Conservation (phyloP, 2,797 vertebrate species). For the Chiloscyllium punctatum region DNA sequence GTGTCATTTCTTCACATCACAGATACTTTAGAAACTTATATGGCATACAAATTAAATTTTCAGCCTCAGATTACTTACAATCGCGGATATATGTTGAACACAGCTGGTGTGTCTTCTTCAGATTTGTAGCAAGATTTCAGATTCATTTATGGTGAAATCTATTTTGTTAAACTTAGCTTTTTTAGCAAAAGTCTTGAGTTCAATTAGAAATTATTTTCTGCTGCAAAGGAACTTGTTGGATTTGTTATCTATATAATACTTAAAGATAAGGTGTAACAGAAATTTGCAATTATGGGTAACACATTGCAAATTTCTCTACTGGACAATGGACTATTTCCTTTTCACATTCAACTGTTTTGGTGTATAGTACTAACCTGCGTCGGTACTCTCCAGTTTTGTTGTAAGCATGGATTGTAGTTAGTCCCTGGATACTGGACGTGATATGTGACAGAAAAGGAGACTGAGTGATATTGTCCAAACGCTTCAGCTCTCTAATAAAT, state of each 20-base stretch:
- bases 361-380: slow-evolving; percentile 61
- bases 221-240: background rate
- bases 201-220: background rate
- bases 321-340: background rate
- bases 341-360: background rate
- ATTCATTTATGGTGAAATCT: background rate
- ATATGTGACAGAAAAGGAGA: slow-evolving; percentile 86
- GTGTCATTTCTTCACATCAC: background rate
- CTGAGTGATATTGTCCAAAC: slow-evolving; percentile 80
- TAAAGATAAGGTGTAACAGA: background rate
- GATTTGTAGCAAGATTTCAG: background rate
- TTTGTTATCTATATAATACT: background rate
- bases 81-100: background rate
- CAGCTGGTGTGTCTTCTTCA: background rate
- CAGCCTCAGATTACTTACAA: background rate
- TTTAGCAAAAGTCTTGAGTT: background rate
- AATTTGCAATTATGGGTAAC: background rate
- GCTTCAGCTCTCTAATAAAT: slow-evolving; percentile 83
- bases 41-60: slow-evolving; percentile 5
- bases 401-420: slow-evolving; percentile 82
- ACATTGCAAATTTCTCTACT: background rate
- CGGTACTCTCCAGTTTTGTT: slow-evolving; percentile 76
- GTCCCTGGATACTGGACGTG: slow-evolving; percentile 83
- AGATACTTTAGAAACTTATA: background rate
- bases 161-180: background rate